Percentiles rank a stretch among this genome's conserved stretches.
Evolutionary conservation across 2,888 invertebrate species (phyloP).

Genomic region (Chymomyza amoena): DNA sequence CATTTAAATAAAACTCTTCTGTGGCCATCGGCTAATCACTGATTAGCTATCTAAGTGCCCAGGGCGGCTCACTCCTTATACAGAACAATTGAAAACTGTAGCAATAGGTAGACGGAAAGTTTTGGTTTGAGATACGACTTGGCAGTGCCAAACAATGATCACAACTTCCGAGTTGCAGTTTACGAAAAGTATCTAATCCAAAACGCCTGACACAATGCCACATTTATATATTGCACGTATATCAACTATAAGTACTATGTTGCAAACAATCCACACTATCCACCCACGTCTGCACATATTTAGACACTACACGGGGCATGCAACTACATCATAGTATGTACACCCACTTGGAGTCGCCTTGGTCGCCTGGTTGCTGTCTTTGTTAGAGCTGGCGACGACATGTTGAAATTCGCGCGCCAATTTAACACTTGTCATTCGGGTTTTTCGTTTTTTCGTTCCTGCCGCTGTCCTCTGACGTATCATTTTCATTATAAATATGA

Average conservation of each 20-base stretch:
- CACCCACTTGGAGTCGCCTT: slow-evolving; percentile 32
- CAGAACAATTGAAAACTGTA: too few relatives aligned
- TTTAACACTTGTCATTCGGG: slow-evolving; percentile 71
- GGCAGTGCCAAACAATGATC: background rate
- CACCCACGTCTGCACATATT: background rate
- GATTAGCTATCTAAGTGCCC: too few relatives aligned
- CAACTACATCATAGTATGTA: slow-evolving; percentile 18
- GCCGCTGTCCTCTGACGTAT: slow-evolving; percentile 44
- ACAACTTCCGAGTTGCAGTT: background rate
- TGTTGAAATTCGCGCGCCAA: slow-evolving; percentile 69
- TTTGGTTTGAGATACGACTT: too few relatives aligned
- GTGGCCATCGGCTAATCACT: too few relatives aligned
- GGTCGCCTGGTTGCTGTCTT: slow-evolving; percentile 43
- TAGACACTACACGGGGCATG: background rate
- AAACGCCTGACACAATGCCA: background rate
- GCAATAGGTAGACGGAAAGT: too few relatives aligned
- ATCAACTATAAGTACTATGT: background rate
- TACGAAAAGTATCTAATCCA: background rate
- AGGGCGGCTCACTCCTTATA: too few relatives aligned
- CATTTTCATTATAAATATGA: slow-evolving; percentile 70
- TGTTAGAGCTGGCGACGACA: slow-evolving; percentile 61
- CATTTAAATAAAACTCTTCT: too few relatives aligned
- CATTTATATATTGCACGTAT: background rate
- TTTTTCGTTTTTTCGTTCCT: slow-evolving; percentile 9
- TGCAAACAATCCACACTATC: background rate